Evolutionary conservation across 2,888 invertebrate genomes (phyloP), one percentile per base, ranked within the genome.

Genomic region (Hypselothyrea guttata): DNA sequence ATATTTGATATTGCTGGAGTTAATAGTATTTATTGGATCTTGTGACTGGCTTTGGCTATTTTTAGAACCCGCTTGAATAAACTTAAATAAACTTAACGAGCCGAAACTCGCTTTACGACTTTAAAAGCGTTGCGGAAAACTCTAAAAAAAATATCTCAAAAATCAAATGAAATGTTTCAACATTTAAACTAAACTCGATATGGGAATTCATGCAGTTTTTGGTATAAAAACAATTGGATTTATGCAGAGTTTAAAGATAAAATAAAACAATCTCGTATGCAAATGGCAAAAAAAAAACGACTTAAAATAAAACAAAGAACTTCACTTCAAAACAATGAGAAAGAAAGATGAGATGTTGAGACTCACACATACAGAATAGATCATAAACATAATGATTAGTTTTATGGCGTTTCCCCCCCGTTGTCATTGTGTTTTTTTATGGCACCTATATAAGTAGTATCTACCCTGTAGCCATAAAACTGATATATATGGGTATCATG

Each of bases 111-210:
- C 42, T 45, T 31, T 45, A 34, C 16, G 41, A 40, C n/a, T 13
- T n/a, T 41, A 34, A 27, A 1, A 38, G 41, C 34, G 37, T 55
- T 62, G 61, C 84, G 81, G 84, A 78, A 78, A 78, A 78, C 60
- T 79, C 47, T 45, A 60, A 66, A 62, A 64, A 67, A 64, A 54
- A 45, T 49, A 49, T 51, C 61, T 58, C 55, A 40, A 37, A 52
- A 57, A 58, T 58, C 55, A 40, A 37, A 52, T 53, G 22, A 49
- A 47, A 45, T 34, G 7, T 7, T 4, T 2, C 8, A 7, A n/a
- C 11, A 4, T 7, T 4, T 2, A 11, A 7, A n/a, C 11, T 11
- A 16, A 35, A 13, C 5, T 4, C 5, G 9, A 22, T 22, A 2
- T 45, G 54, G 16, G 38, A 45, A 53, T 12, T 12, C 8, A 38